These are phyloP conservation scores for Epinephelus lanceolatus DNA, from an alignment of 2,113 vertebrate genomes.

Conservation along the genomic window DNA sequence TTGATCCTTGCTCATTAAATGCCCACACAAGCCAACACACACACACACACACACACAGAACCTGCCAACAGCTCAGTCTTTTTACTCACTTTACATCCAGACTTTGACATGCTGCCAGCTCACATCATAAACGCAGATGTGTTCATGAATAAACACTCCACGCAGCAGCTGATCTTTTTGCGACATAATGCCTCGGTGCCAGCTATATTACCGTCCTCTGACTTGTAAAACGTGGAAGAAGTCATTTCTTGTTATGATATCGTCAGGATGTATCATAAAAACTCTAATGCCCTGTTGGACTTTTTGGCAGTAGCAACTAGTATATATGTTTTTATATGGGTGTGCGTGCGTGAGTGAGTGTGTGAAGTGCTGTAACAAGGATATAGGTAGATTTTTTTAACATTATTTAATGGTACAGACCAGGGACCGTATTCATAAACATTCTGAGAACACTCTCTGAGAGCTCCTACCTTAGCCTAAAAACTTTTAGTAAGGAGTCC, in stretches of 20 bases:
- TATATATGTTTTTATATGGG: not conserved
- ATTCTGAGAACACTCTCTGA: too few species aligned
- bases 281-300: not conserved
- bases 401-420: too few species aligned
- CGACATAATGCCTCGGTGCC: not conserved
- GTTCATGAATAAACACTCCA: slow-evolving; percentile 25
- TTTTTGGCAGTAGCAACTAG: not conserved
- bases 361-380: not conserved
- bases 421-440: too few species aligned
- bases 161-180: slow-evolving; percentile 5
- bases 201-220: not conserved
- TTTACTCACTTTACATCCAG: slow-evolving; percentile 27
- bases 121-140: slow-evolving; percentile 11
- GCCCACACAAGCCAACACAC: not conserved
- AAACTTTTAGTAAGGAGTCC: too few species aligned
- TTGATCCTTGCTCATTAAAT: slow-evolving; percentile 6
- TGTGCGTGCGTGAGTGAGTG: not conserved
- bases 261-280: slow-evolving; percentile 14
- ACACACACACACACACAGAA: not conserved
- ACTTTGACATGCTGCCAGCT: slow-evolving; percentile 22
- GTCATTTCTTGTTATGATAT: not conserved
- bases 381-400: too few species aligned
- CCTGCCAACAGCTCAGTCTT: not conserved
- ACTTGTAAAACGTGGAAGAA: slow-evolving; percentile 18
- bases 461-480: too few species aligned